These are phyloP conservation scores for Mamestra brassicae DNA, from an alignment of 2,888 invertebrate species.

Conservation along the genomic window DNA sequence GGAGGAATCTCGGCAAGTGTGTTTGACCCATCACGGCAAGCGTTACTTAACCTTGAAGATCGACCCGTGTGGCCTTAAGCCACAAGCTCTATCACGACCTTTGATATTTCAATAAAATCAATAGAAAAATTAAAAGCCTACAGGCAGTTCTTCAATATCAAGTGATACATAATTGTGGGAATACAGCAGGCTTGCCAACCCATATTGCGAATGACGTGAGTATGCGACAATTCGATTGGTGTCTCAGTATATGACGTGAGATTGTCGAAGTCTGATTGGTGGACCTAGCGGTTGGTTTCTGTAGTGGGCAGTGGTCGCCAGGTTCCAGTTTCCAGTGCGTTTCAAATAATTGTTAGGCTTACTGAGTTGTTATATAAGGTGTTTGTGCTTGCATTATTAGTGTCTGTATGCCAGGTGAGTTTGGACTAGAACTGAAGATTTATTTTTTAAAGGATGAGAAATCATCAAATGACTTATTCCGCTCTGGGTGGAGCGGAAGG, in stretches of 20 bases:
- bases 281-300: neutral
- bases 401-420: neutral
- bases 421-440: neutral
- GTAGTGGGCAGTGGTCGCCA: neutral
- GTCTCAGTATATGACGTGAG: neutral
- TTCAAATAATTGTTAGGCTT: neutral
- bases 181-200: conserved; percentile 8
- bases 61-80: too few species aligned
- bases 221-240: neutral
- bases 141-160: conserved; percentile 31
- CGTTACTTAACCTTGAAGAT: too few species aligned
- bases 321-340: neutral
- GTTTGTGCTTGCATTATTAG: neutral
- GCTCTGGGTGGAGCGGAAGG: too few species aligned
- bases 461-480: too few species aligned
- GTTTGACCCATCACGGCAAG: too few species aligned
- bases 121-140: neutral
- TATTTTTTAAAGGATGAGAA: too few species aligned
- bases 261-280: conserved; percentile 1
- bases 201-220: neutral
- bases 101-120: conserved; percentile 21
- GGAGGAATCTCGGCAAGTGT: too few species aligned
- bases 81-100: neutral
- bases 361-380: neutral
- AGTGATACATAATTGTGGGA: conserved; percentile 29